Evolutionary conservation across 1,140 invertebrate genomes (phyloP).

Genomic region (Bombus sylvicola): DNA sequence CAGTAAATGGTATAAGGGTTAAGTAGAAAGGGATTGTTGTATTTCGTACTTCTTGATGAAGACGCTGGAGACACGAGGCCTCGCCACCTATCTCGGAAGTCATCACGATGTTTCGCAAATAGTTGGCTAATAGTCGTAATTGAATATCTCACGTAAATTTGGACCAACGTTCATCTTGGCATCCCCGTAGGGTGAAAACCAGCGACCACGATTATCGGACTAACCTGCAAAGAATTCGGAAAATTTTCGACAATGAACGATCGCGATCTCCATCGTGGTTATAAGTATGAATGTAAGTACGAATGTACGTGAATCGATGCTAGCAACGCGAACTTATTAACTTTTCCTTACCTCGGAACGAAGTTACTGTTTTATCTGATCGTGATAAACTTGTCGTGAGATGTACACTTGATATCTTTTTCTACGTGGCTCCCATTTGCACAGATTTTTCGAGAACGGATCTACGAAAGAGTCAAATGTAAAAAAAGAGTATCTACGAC

Average conservation of each 20-base stretch:
- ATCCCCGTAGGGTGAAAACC: constrained; percentile 31
- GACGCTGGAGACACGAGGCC: constrained; percentile 42
- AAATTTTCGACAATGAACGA: constrained; percentile 46
- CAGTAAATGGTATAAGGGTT: constrained; percentile 9
- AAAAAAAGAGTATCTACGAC: no score
- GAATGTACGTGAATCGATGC: neutral
- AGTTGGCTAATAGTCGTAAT: constrained; percentile 12
- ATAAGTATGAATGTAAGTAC: neutral
- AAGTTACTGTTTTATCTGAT: neutral
- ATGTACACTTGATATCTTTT: no score
- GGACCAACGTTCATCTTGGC: constrained; percentile 38
- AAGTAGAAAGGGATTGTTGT: neutral
- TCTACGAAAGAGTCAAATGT: no score
- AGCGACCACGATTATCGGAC: constrained; percentile 13
- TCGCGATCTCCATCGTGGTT: constrained; percentile 9
- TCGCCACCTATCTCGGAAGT: constrained; percentile 14
- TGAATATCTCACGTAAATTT: constrained; percentile 46
- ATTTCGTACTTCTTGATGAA: constrained; percentile 46
- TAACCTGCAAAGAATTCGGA: neutral
- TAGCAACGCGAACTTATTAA: neutral
- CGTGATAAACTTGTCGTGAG: neutral
- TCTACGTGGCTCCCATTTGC: no score
- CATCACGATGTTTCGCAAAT: constrained; percentile 11
- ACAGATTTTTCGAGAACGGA: no score
- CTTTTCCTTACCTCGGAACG: no score